Evolutionary conservation across 92 coral and sea anemone genomes (phyloP).

Genomic region (Desmophyllum pertusum): DNA sequence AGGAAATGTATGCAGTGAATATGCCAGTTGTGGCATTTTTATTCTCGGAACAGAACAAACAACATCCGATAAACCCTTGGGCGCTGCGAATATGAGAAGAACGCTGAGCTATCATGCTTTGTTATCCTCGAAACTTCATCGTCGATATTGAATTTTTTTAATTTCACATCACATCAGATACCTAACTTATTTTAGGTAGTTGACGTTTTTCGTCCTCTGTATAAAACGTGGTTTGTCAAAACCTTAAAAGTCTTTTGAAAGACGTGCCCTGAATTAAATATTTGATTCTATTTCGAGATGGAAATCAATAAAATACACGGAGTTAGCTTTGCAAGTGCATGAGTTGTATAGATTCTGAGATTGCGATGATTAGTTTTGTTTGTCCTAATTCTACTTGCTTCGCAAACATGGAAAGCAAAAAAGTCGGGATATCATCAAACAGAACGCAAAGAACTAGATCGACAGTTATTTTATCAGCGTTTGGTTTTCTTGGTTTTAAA

Average conservation of each 20-base stretch:
- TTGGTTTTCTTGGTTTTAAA: neutral
- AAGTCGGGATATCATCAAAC: neutral
- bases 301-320: neutral
- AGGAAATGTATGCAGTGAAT: neutral
- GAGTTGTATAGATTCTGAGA: neutral
- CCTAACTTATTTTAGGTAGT: neutral
- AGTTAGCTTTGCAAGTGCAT: neutral
- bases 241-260: neutral
- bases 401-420: conserved; percentile 12
- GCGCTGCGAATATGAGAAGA: neutral
- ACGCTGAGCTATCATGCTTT: neutral
- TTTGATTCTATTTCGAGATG: conserved; percentile 11
- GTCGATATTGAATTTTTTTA: neutral
- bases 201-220: neutral
- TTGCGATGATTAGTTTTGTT: neutral
- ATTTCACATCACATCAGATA: neutral
- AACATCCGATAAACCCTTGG: conserved; percentile 12
- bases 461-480: neutral
- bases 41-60: conserved; percentile 7
- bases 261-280: conserved; percentile 3
- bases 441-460: neutral
- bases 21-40: conserved; percentile 15
- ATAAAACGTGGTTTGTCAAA: neutral
- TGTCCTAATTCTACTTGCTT: neutral
- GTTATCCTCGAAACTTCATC: neutral